phyloP scores from a whole-genome alignment of 1,140 invertebrate species.

The Leptopilina clavipes region DNA sequence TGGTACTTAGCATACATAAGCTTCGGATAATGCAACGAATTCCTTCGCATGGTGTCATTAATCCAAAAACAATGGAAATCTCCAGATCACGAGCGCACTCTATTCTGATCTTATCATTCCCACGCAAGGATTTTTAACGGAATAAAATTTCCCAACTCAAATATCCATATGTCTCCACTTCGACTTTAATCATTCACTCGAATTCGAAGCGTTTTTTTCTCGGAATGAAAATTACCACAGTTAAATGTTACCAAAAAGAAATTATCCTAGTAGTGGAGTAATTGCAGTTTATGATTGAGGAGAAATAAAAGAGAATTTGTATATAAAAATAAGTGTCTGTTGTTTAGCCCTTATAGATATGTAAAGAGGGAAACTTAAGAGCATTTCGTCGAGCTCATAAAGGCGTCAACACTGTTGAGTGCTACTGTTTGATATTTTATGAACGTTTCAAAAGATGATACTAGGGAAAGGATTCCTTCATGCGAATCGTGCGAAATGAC shows the following conservation, averaged over 20 bases:
- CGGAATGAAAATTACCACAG: background rate
- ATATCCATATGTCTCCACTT: too few relatives aligned
- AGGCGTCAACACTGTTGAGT: conserved; percentile 32
- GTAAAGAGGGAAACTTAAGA: conserved; percentile 32
- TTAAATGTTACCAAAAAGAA: background rate
- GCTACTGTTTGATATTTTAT: conserved; percentile 30
- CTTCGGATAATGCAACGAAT: conserved; percentile 27
- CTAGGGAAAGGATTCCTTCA: conserved; percentile 32
- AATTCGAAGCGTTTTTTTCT: too few relatives aligned
- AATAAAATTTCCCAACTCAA: background rate
- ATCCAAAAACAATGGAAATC: conserved; percentile 32
- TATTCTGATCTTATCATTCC: background rate
- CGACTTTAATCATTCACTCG: too few relatives aligned
- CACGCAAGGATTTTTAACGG: too few relatives aligned
- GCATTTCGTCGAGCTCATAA: conserved; percentile 6
- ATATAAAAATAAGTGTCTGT: conserved; percentile 11
- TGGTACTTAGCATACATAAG: conserved; percentile 49
- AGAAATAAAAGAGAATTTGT: background rate
- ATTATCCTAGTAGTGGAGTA: background rate
- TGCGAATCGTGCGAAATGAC: conserved; percentile 32
- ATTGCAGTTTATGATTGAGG: background rate
- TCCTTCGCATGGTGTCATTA: conserved; percentile 13
- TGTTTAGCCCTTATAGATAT: conserved; percentile 22
- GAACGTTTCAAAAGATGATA: conserved; percentile 24
- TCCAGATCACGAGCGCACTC: background rate